Evolutionary conservation across 2,797 vertebrate genomes (phyloP), one percentile per base, ranked within the genome.

Genomic region (Coregonus sp.): DNA sequence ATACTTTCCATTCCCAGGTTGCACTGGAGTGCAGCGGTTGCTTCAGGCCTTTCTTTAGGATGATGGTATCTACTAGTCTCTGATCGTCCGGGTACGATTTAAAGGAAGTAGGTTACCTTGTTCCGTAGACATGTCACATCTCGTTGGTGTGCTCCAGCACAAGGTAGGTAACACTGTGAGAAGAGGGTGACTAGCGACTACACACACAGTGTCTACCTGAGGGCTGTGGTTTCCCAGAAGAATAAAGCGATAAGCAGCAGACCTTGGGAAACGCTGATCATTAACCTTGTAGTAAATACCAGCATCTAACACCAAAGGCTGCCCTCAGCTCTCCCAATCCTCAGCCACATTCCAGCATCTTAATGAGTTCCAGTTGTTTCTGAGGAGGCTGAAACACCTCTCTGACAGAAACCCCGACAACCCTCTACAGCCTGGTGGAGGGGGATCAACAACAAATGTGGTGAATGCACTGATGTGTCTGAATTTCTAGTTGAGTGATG

Each of bases 361-460:
- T 78, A 77, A 85, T 73, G 63, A 65, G 69, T 82, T 61, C 71
- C 81, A 85, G 79, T 79, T 80, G 72, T 70, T 74, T 75, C 47
- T 63, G 18, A 71, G 40, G 9, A 47, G 81, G 69, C 20, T 40
- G 9, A 52, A 66, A n/a, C 33, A 18, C 4, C 0, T 73, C 29
- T 40, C 59, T 0, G 56, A 73, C 18, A 40, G 56, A 33, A 63
- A 37, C 61, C 70, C 25, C 70, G 52, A 77, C 52, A 77, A 75
- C 31, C 65, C 80, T 59, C n/a, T 70, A 71, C 5, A 40, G 4
- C 6, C 29, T 25, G 18, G 40, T 47, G 40, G 72, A 72, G 52
- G 33, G 73, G 52, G 12, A 61, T 70, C 18, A 74, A 68, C 50
- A 33, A 54, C 6, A 74, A 78, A 70, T 25, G 20, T 9, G 5